These are phyloP conservation scores for Centruroides vittatus DNA, from an alignment of 1,140 invertebrate species.

Conservation along the genomic window DNA sequence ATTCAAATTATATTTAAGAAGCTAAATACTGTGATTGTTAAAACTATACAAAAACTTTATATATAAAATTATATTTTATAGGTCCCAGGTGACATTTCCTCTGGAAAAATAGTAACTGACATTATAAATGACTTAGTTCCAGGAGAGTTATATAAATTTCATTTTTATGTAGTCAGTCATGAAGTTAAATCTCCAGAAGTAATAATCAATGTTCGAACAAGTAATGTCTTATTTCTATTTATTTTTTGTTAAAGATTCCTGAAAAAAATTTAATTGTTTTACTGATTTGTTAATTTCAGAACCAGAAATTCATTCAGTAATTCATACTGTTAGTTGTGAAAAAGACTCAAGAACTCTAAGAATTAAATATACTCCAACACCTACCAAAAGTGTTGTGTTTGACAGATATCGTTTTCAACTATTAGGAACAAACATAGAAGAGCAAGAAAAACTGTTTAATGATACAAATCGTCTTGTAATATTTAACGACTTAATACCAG, in stretches of 20 bases:
- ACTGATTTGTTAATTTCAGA: constrained; percentile 36
- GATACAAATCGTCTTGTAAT: constrained; percentile 66
- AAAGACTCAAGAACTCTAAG: constrained; percentile 41
- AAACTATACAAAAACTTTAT: no score
- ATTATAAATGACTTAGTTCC: constrained; percentile 60
- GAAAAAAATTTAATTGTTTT: not conserved
- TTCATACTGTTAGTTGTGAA: constrained; percentile 70
- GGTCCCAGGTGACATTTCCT: constrained; percentile 11
- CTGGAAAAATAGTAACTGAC: constrained; percentile 34
- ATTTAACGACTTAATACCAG: constrained; percentile 57
- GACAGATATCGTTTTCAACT: constrained; percentile 24
- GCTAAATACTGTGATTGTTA: no score
- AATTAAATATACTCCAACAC: constrained; percentile 24
- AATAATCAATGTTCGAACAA: constrained; percentile 40
- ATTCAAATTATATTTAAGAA: no score
- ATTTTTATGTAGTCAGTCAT: constrained; percentile 53
- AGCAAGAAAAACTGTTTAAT: constrained; percentile 54
- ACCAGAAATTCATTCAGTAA: constrained; percentile 80
- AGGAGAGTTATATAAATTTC: constrained; percentile 60
- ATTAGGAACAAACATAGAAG: constrained; percentile 19
- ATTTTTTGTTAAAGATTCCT: not conserved
- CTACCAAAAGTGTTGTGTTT: constrained; percentile 22
- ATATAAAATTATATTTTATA: no score
- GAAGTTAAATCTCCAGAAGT: constrained; percentile 24
- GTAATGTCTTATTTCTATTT: constrained; percentile 34